Percentiles rank a stretch among this genome's conserved stretches.
phyloP scores from a whole-genome alignment of 2,113 vertebrate genomes.

The Pristiophorus japonicus region DNA sequence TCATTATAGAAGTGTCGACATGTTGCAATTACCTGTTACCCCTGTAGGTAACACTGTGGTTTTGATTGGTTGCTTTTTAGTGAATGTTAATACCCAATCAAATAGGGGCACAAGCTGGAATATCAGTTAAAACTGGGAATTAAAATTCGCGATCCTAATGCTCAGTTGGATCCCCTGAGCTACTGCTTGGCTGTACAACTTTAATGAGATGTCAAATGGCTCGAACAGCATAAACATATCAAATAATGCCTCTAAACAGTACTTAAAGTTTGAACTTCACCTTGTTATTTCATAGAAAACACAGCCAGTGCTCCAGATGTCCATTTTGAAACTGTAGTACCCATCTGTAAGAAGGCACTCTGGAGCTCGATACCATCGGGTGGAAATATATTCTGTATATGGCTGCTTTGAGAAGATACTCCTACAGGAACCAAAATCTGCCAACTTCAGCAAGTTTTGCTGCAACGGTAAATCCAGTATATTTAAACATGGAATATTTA shows the following conservation, averaged over 20 bases:
- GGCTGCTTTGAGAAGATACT: conserved; percentile 72
- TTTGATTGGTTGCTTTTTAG: not conserved
- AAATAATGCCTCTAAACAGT: not conserved
- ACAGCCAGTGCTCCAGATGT: conserved; percentile 74
- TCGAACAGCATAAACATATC: not conserved
- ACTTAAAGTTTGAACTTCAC: conserved; percentile 45
- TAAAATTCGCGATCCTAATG: not conserved
- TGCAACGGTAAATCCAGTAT: conserved; percentile 46
- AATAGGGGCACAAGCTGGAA: conserved; percentile 31
- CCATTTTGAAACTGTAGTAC: conserved; percentile 69
- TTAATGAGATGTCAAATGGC: not conserved
- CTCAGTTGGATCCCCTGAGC: conserved; percentile 26
- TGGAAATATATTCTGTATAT: conserved; percentile 75
- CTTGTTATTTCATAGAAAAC: conserved; percentile 80
- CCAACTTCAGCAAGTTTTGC: conserved; percentile 74
- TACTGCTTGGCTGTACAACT: conserved; percentile 33
- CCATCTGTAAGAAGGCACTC: conserved; percentile 79
- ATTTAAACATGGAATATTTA: not conserved
- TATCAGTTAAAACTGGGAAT: not conserved
- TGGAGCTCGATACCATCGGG: conserved; percentile 74
- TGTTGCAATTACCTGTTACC: not conserved
- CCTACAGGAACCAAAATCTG: conserved; percentile 75
- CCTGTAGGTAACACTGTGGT: not conserved
- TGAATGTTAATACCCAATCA: not conserved
- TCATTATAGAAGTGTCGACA: not conserved